These are phyloP conservation scores for Eptatretus atami DNA, from an alignment of 2,797 vertebrate species.

Conservation along the genomic window DNA sequence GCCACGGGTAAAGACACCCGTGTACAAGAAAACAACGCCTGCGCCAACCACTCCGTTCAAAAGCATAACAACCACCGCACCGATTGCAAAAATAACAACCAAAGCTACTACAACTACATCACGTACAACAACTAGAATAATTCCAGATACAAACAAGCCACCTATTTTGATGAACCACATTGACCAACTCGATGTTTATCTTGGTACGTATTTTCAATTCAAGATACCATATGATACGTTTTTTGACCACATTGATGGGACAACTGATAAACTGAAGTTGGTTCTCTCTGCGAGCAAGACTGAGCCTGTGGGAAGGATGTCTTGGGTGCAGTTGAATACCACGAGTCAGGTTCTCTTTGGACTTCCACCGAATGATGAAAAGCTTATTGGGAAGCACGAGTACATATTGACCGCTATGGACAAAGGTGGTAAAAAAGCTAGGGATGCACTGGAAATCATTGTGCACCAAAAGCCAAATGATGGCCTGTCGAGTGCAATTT, in stretches of 20 bases:
- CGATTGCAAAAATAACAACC: slow-evolving; percentile 29
- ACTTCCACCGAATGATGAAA: slow-evolving; percentile 27
- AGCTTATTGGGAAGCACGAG: slow-evolving; percentile 50
- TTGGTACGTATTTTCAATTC: slow-evolving; percentile 84
- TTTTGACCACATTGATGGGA: slow-evolving; percentile 66
- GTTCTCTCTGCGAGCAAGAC: slow-evolving; percentile 50
- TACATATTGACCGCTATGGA: slow-evolving; percentile 84
- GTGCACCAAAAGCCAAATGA: slow-evolving; percentile 39
- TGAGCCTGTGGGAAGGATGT: slow-evolving; percentile 41
- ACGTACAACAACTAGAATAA: slow-evolving; percentile 28
- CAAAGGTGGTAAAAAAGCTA: slow-evolving; percentile 43
- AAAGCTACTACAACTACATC: slow-evolving; percentile 21
- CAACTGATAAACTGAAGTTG: slow-evolving; percentile 66
- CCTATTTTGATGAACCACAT: slow-evolving; percentile 60
- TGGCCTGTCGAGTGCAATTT: slow-evolving; percentile 38
- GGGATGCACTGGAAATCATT: slow-evolving; percentile 71
- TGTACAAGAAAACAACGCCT: slow-evolving; percentile 27
- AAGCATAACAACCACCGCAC: slow-evolving; percentile 25
- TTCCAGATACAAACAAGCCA: slow-evolving; percentile 21
- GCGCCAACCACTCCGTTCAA: slow-evolving; percentile 30
- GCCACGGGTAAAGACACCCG: slow-evolving; percentile 26
- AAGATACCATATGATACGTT: slow-evolving; percentile 84
- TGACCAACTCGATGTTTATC: slow-evolving; percentile 60
- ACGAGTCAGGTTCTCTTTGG: slow-evolving; percentile 91
- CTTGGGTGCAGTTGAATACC: slow-evolving; percentile 93